Conservation (phyloP, 2,113 vertebrate genomes). For the Elachura formosa region DNA sequence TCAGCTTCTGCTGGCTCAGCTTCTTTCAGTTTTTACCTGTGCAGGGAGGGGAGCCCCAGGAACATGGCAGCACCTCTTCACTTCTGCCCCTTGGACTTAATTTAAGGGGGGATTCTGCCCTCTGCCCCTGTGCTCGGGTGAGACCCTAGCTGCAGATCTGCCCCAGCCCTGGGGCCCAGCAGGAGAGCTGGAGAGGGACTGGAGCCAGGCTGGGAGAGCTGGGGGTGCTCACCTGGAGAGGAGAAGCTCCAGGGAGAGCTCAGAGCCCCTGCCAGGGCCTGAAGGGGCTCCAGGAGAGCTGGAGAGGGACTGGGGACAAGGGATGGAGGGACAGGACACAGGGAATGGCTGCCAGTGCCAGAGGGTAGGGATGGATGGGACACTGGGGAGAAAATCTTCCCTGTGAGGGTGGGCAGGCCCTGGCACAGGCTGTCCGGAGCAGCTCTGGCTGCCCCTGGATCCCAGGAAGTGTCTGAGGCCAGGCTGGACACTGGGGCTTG, state of each 20-base stretch:
- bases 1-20: accelerated
- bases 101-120: no score
- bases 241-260: no score
- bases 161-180: not conserved
- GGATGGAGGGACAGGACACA: no score
- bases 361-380: no score
- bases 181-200: not conserved
- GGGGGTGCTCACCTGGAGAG: no score
- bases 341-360: no score
- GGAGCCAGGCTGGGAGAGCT: not conserved
- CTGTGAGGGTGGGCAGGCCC: accelerated
- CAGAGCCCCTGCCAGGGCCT: no score
- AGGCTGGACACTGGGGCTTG: accelerated
- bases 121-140: not conserved
- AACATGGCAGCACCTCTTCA: accelerated
- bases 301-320: no score
- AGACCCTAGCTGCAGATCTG: not conserved
- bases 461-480: not conserved
- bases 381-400: accelerated
- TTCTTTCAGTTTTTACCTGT: not conserved
- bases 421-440: not conserved
- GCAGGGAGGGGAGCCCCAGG: not conserved
- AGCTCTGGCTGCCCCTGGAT: no score
- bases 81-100: not conserved
- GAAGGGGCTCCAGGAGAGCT: no score